phyloP scores from a whole-genome alignment of 92 coral and sea anemone species.

The Diadumene lineata region DNA sequence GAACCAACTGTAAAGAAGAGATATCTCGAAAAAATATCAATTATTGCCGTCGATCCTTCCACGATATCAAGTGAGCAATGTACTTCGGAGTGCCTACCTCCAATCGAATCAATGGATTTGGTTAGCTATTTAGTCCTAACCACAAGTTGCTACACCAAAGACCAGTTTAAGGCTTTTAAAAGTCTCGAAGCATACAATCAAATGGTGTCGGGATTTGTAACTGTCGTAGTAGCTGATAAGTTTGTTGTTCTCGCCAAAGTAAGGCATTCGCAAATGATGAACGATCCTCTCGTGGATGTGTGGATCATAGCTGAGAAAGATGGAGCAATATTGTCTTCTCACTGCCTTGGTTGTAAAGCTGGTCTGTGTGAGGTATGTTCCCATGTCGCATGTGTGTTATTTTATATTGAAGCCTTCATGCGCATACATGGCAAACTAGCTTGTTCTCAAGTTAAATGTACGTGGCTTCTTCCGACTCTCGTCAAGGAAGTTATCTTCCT shows the following conservation, averaged over 20 bases:
- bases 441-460: too few species aligned
- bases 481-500: too few species aligned
- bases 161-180: constrained; percentile 46
- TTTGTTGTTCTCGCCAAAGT: constrained; percentile 45
- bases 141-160: constrained; percentile 51
- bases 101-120: too few species aligned
- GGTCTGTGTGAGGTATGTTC: constrained; percentile 37
- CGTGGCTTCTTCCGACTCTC: too few species aligned
- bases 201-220: constrained; percentile 51
- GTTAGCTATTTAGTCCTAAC: constrained; percentile 44
- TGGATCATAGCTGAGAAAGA: constrained; percentile 49
- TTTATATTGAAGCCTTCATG: too few species aligned
- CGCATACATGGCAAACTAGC: too few species aligned
- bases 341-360: constrained; percentile 46
- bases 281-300: constrained; percentile 44
- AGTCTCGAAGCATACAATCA: constrained; percentile 53
- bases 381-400: too few species aligned
- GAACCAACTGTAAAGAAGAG: constrained; percentile 23
- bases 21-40: constrained; percentile 27
- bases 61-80: too few species aligned
- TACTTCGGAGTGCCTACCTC: too few species aligned
- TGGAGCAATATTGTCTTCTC: constrained; percentile 46
- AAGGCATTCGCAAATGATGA: too few species aligned
- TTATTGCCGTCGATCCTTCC: too few species aligned
- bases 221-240: constrained; percentile 40